Conservation (phyloP, 30 jellyfish, hydroid and myxozoan genomes). For the Cassiopea andromeda region DNA sequence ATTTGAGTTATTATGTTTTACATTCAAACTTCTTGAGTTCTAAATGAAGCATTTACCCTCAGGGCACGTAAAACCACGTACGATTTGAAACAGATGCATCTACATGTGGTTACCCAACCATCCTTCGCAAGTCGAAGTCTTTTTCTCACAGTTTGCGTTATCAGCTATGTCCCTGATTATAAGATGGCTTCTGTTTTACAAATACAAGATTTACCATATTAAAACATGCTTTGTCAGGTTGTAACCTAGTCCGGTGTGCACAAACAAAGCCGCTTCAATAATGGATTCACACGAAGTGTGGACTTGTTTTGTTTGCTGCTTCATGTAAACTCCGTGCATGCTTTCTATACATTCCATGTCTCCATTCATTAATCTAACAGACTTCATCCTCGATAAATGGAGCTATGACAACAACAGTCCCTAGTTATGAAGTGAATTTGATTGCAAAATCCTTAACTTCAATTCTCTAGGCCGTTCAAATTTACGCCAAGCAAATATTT, state of each 20-base stretch:
- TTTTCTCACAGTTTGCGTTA: neutral
- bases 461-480: neutral
- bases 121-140: neutral
- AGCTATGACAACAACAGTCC: neutral
- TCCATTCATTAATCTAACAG: neutral
- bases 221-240: neutral
- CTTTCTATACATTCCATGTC: neutral
- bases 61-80: too few species aligned
- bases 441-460: neutral
- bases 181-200: constrained; percentile 8
- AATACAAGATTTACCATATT: neutral
- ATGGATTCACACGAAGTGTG: neutral
- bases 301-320: neutral
- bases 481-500: neutral
- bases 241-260: neutral
- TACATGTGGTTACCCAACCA: neutral
- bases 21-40: too few species aligned
- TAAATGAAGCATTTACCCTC: too few species aligned
- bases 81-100: too few species aligned
- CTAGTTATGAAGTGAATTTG: neutral
- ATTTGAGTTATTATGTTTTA: too few species aligned
- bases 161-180: neutral
- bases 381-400: neutral
- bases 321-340: neutral
- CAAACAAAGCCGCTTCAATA: neutral